Evolutionary conservation across 2,888 invertebrate species (phyloP), one percentile per base, ranked within the genome.

Genomic region (Drosophila algonquin): DNA sequence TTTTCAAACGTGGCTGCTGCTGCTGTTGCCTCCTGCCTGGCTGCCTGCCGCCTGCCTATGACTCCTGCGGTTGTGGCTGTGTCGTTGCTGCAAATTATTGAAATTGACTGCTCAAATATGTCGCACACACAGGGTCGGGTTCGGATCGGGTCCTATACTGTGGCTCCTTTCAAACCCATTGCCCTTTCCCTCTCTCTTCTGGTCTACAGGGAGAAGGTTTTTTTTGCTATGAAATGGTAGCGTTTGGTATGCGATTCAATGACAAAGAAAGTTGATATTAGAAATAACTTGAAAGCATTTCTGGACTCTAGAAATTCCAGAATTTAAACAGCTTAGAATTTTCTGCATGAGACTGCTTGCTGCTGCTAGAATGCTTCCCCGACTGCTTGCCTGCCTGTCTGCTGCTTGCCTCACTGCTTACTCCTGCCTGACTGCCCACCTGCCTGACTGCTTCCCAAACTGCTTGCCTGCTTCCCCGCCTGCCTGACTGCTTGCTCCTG

Each of bases 101-200:
- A 81, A 81, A 81, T 59, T 77, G 77, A 77, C 59, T 72, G 75
- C 73, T 73, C 64, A 81, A 80, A 88, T 79, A 73, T 84, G 83
- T 82, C 76, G 73, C 81, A 62, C 45, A 50, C 63, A 40, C 10
- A 10, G 10, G 40, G 6, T 40, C 40, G 14, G 21, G 21, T 21
- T 21, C 21, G 21, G 21, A 2, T 21, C 21, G 21, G 21, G 21
- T 21, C 21, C 21, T 6, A 10, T 3, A 35, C 35, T 6, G 47
- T 54, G 55, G 68, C 27, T 24, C 67, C 73, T 61, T 78, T 65
- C 56, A 50, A 51, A 64, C 40, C 55, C 57, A 68, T 70, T 70
- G 35, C 73, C 55, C 51, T 67, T 68, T 59, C 45, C 73, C 53
- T 48, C n/a, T n/a, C n/a, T n/a, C n/a, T n/a, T n/a, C n/a, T 21